These are phyloP conservation scores for Muntiacus muntjak DNA, from an alignment of 2,113 vertebrate genomes.

Conservation along the genomic window DNA sequence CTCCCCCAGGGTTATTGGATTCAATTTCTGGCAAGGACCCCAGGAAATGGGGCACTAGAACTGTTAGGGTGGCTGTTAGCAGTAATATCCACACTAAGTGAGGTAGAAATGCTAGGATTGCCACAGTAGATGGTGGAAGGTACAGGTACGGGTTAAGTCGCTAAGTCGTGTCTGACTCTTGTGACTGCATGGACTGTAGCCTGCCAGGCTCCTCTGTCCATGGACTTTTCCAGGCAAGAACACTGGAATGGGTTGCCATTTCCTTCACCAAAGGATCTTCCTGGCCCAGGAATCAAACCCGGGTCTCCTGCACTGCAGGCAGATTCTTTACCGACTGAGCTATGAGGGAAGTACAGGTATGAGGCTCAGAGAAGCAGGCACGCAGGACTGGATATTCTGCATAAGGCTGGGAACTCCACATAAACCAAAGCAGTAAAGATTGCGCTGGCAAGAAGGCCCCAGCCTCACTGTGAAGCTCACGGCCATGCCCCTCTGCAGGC, in stretches of 20 bases:
- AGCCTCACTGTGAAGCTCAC: not conserved
- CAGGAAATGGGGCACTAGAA: not conserved
- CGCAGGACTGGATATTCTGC: not conserved
- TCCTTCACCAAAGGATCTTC: not conserved
- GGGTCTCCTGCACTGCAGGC: not conserved
- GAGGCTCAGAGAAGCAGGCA: not conserved
- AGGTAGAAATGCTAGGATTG: not conserved
- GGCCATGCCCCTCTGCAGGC: not conserved
- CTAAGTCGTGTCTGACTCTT: not conserved
- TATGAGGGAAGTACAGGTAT: not conserved
- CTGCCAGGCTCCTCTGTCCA: not conserved
- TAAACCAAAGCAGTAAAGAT: not conserved
- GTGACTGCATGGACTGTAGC: not conserved
- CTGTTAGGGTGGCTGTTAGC: not conserved
- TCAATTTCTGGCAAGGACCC: not conserved
- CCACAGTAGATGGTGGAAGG: too few species aligned
- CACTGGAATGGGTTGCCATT: not conserved
- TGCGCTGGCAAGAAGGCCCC: not conserved
- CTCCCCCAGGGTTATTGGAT: not conserved
- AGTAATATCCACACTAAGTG: not conserved
- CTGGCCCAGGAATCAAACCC: not conserved
- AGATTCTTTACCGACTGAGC: not conserved
- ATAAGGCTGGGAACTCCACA: not conserved
- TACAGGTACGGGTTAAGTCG: fast-evolving
- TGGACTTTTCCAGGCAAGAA: not conserved